These are phyloP conservation scores for Oreotrochilus melanogaster DNA, from an alignment of 2,113 vertebrate species.

Conservation along the genomic window DNA sequence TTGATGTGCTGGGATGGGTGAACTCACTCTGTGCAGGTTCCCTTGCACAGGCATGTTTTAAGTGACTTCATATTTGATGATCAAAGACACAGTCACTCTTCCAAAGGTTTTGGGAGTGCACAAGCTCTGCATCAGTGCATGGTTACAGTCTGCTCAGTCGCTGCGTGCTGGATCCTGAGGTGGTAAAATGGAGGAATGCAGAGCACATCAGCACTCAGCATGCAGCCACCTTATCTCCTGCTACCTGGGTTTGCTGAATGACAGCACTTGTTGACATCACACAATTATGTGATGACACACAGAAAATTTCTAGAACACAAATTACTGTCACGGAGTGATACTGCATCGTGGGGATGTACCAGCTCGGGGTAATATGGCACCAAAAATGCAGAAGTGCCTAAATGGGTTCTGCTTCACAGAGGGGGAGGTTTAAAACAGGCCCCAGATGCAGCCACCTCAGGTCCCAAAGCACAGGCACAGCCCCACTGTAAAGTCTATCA, in stretches of 20 bases:
- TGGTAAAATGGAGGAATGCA: background rate
- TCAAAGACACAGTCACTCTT: background rate
- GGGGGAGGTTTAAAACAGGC: background rate
- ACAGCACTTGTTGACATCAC: background rate
- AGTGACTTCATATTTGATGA: background rate
- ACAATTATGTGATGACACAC: background rate
- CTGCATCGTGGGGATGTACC: background rate
- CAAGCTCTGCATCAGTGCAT: accelerated
- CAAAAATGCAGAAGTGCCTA: background rate
- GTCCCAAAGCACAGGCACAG: background rate
- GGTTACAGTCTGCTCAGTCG: background rate
- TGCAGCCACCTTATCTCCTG: background rate
- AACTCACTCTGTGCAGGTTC: background rate
- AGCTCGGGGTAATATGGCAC: accelerated
- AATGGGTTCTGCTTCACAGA: accelerated
- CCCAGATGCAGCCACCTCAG: background rate
- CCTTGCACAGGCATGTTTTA: background rate
- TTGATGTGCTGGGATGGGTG: background rate
- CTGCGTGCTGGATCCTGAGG: background rate
- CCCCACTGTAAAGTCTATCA: background rate
- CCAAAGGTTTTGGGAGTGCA: background rate
- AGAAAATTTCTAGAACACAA: background rate
- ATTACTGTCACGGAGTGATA: accelerated
- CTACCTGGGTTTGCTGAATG: background rate
- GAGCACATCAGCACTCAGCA: background rate